Percentiles rank a stretch among this genome's conserved stretches.
Evolutionary conservation across 2,888 invertebrate genomes (phyloP).

Genomic region (Chalcosyrphus nemorum): DNA sequence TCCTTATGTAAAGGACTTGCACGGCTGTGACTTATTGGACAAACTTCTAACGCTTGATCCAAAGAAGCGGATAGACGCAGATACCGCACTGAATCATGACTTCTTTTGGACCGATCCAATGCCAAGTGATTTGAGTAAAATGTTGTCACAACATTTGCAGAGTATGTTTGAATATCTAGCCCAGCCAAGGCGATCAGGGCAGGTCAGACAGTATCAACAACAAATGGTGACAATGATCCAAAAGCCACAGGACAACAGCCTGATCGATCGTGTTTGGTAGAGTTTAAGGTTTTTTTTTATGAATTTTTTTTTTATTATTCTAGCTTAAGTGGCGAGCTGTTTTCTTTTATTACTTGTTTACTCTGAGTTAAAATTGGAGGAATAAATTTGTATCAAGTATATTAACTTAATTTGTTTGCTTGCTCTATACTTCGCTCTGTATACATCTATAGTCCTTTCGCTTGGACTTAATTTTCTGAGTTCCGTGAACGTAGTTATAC

Average conservation of each 20-base stretch:
- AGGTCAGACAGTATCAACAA: slow-evolving; percentile 88
- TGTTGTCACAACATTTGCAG: slow-evolving; percentile 94
- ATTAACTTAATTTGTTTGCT: too few relatives aligned
- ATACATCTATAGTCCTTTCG: too few relatives aligned
- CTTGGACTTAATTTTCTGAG: too few relatives aligned
- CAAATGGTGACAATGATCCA: slow-evolving; percentile 82
- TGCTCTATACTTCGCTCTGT: too few relatives aligned
- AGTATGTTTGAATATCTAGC: slow-evolving; percentile 98
- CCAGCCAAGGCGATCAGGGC: slow-evolving; percentile 87
- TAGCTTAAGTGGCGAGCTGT: background rate
- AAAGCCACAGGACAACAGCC: slow-evolving; percentile 90
- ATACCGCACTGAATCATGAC: slow-evolving; percentile 97
- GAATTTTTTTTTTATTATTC: background rate
- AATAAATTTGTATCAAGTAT: slow-evolving; percentile 14
- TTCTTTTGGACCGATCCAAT: slow-evolving; percentile 99
- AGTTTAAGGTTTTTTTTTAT: background rate
- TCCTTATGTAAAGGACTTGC: slow-evolving; percentile 94
- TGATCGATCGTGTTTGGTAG: slow-evolving; percentile 93
- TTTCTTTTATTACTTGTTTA: background rate
- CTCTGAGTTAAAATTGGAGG: background rate
- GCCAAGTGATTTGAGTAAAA: slow-evolving; percentile 94
- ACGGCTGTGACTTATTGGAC: slow-evolving; percentile 96
- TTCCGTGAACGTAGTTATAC: too few relatives aligned
- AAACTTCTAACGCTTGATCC: slow-evolving; percentile 96
- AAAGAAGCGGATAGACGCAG: slow-evolving; percentile 92